Evolutionary conservation across 1,140 invertebrate species (phyloP), one percentile per base, ranked within the genome.

Genomic region (Drosophila setifemur): DNA sequence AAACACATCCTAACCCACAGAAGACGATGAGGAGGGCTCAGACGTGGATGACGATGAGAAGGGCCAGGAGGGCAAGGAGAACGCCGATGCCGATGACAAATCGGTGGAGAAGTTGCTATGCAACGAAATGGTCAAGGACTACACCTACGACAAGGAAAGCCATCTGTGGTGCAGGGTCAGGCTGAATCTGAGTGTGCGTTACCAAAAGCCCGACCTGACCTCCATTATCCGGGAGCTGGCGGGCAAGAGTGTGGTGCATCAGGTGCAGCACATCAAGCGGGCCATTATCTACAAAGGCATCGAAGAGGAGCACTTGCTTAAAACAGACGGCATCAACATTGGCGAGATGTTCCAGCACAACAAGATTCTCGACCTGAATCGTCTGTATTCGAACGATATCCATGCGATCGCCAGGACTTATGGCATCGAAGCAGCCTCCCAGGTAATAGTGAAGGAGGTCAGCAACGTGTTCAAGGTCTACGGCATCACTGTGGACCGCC

Each of bases 271-370:
- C 23, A 98, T 99, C 33, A 96, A 94, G 87, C 92, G 95, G 47
- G 97, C 96, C 2, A 96, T 98, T 53, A 94, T 93, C 2, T 94
- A 93, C 68, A 92, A 93, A 92, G 93, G 93, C 73, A 92, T 91
- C 44, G 87, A 90, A 18, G 86, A 93, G 47, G 91, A 93, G 16
- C 91, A 94, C 40, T 93, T 95, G 40, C 90, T 98, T 0, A 97
- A 97, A 90, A 99, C 98, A 1, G 98, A 99, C 87, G 98, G 98
- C 3, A 95, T 99, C 9, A 99, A 99, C 89, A 95, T 99, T 61
- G 91, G 93, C 53, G 96, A 97, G 92, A 95, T 99, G 93, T 96
- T 95, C 75, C 95, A 96, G 73, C 95, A 96, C 86, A 91, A 94
- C 49, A 91, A 96, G 43, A 88, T 97, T 9, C 89, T 99, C n/a